phyloP scores from a whole-genome alignment of 2,888 invertebrate species.

The Anaspis maculata region DNA sequence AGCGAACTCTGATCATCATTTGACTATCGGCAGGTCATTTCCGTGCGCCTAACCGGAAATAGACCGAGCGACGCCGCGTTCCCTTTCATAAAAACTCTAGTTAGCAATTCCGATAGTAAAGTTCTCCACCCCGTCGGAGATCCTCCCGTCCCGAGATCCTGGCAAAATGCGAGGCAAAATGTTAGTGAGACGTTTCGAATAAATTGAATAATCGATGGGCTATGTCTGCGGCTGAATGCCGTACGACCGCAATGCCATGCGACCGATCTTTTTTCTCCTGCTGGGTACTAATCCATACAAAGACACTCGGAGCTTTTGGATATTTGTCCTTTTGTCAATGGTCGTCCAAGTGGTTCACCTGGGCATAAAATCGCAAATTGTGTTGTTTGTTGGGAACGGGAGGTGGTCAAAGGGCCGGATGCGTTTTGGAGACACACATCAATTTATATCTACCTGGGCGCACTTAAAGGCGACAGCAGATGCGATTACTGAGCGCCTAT shows the following conservation, averaged over 20 bases:
- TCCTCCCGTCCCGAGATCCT: too few species aligned
- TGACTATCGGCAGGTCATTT: constrained; percentile 32
- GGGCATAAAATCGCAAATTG: constrained; percentile 29
- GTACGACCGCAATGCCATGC: constrained; percentile 10
- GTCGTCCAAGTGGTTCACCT: constrained; percentile 30
- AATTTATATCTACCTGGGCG: constrained; percentile 29
- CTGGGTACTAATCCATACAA: constrained; percentile 20
- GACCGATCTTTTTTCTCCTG: constrained; percentile 24
- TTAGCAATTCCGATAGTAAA: constrained; percentile 16
- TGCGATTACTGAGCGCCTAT: constrained; percentile 24
- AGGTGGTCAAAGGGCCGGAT: constrained; percentile 27
- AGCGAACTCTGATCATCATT: constrained; percentile 31
- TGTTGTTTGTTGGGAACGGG: constrained; percentile 28
- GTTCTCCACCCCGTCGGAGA: too few species aligned
- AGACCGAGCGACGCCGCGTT: constrained; percentile 21
- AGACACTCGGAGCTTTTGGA: constrained; percentile 27
- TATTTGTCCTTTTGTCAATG: constrained; percentile 30
- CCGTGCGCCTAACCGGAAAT: constrained; percentile 26
- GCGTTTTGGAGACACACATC: constrained; percentile 25
- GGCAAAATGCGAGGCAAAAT: too few species aligned
- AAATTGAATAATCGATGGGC: constrained; percentile 16
- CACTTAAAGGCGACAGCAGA: constrained; percentile 26
- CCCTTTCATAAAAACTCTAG: constrained; percentile 17
- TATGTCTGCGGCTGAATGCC: constrained; percentile 3
- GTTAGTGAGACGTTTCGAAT: too few species aligned